Conservation (phyloP, 2,888 invertebrate species). For the Protula sp. region DNA sequence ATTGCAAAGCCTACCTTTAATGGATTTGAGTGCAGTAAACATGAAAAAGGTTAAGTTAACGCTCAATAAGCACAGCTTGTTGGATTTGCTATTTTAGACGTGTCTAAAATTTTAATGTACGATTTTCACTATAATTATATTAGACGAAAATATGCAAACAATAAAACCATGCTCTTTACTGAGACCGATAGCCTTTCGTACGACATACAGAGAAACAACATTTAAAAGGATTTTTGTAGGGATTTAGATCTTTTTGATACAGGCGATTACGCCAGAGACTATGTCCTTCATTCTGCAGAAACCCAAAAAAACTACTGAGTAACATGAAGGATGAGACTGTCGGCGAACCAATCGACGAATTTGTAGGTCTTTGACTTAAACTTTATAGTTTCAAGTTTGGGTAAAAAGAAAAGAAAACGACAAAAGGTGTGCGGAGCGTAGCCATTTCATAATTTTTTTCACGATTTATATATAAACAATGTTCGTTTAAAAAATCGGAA, state of each 20-base stretch:
- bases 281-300: neutral
- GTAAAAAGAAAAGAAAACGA: neutral
- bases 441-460: no score
- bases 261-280: neutral
- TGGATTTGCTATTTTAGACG: neutral
- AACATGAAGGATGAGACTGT: neutral
- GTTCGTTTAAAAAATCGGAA: no score
- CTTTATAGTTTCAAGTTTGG: neutral
- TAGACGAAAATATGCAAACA: neutral
- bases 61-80: neutral
- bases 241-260: no score
- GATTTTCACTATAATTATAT: neutral
- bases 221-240: neutral
- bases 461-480: no score
- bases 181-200: neutral
- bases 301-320: neutral
- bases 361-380: neutral
- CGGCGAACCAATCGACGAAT: neutral
- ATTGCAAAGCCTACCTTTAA: neutral
- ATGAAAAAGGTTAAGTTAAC: neutral
- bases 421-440: no score
- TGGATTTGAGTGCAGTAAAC: neutral
- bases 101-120: neutral
- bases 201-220: neutral
- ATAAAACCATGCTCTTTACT: neutral